Evolutionary conservation across 1,140 invertebrate species (phyloP), one percentile per base, ranked within the genome.

Genomic region (Dinothrombium tinctorium): DNA sequence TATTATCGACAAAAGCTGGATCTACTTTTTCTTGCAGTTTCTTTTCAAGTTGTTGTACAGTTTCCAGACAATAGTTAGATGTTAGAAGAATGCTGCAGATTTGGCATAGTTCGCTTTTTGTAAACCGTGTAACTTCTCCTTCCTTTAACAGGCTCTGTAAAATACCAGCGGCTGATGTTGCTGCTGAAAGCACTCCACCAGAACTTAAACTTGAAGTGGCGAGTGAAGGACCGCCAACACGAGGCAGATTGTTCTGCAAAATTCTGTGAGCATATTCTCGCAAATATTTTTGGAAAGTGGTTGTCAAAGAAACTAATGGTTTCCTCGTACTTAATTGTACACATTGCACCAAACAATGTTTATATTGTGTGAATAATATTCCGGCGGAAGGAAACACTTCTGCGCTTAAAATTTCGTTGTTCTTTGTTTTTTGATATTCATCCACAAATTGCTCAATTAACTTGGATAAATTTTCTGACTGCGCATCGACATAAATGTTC

Each of bases 1-100:
- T 78, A 56, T 82, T 76, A 33, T 73, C 69, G 0, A 69, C 61
- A 37, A 80, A 69, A 1, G 55, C 52, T 0, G 69, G 59, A 23
- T 78, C 71, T 0, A 92, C 76, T 59, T 94, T 94, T 58, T 96
- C 87, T 54, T 79, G 77, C 0, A 99, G 62, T 59, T 98, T 98
- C 50, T 90, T 82, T 58, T 92, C 81, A 9, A 99, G 59, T 37
- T 98, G 89, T 46, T 89, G 73, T 0, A 86, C 92, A 0, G 90
- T 99, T 63, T 99, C 92, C 40, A 94, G 68, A 57, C 90, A 98
- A 65, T 98, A 99, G 58, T 98, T 92, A 1, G 89, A 81, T 0
- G 92, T 96, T 15, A 84, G 90, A 39, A 99, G 63, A 29, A 98
- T 80, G 58, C 72, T 73, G 50, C 90, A 95, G 35, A 90, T 77